Base-by-base conservation (phyloP, 2,797 vertebrate genomes). In the Myiothlypis chrysogaster region DNA sequence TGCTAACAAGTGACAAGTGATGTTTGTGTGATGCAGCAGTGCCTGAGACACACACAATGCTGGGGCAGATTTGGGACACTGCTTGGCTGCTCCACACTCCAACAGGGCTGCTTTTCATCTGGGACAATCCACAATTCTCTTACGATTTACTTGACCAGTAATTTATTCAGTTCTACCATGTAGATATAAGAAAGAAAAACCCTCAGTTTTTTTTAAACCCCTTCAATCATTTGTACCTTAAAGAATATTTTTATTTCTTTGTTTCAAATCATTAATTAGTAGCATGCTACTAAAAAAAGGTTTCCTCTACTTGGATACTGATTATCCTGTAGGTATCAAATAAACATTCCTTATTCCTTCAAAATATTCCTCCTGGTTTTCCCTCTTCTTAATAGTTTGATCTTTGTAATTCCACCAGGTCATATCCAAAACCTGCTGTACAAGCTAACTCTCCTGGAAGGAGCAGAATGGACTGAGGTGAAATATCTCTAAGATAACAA, bases 1-100 rank as follows among this genome's bases (percentile, higher is more conserved):
- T 97, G 97, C 97, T 97, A 98, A 97, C 98, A 98, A 99, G 98
- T 98, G 98, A 99, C 98, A 98, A 98, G 96, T 97, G 98, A 98
- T 69, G 96, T 98, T 97, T 97, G 89, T 93, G 95, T 96, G 96
- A 96, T 97, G 94, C 52, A 83, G 49, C 69, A 69, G 90, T 65
- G 75, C 83, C 96, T 91, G 83, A 94, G 93, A 89, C 88, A 83
- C 83, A 57, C 69, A 60, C 23, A 14, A 59, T 79, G 64, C 83
- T 52, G 10, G 1, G 49, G 64, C 41, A 85, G 34, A 44, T 61
- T 95, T 89, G 18, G 66, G 87, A 64, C 82, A 52, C 65, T 77
- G 44, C 25, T 32, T 73, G 55, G 35, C 68, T 70, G 32, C 60
- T 82, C 63, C 28, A 21, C 56, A 65, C 71, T 93, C 39, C 35